A percentile compares a stretch with the other conserved stretches of the same genome.
These are phyloP conservation scores for Platanista minor DNA, from an alignment of 2,113 vertebrate species.

Conservation along the genomic window DNA sequence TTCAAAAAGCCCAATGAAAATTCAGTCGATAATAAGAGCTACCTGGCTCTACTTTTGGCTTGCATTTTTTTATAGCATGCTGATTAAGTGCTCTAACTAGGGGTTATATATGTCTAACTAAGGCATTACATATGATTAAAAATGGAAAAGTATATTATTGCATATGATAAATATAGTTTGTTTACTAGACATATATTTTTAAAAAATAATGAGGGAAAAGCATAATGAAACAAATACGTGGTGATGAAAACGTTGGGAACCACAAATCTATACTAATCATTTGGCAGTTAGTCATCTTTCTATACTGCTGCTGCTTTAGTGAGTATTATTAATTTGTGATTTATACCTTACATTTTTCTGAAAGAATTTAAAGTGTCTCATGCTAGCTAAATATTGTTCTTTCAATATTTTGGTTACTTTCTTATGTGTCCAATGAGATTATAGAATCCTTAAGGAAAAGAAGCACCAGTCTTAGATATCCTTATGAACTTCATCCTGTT, in stretches of 20 bases:
- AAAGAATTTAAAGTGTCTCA: slow-evolving; percentile 23
- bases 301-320: background rate
- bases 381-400: background rate
- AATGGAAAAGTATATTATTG: background rate
- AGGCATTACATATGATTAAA: background rate
- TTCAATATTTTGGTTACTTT: background rate
- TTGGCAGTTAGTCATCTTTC: background rate
- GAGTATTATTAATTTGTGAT: background rate
- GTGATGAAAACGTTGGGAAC: background rate
- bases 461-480: background rate
- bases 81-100: slow-evolving; percentile 21
- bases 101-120: background rate
- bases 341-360: background rate
- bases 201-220: background rate
- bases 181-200: background rate
- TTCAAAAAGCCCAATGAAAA: slow-evolving; percentile 8
- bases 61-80: background rate
- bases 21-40: background rate
- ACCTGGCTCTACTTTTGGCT: background rate
- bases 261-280: background rate
- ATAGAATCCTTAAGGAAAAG: background rate
- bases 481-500: background rate
- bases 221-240: background rate
- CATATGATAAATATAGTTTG: slow-evolving; percentile 9
- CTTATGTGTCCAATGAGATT: background rate